Evolutionary conservation across 2,888 invertebrate species (phyloP), one percentile per base, ranked within the genome.

Genomic region (Drosophila mayaguana): DNA sequence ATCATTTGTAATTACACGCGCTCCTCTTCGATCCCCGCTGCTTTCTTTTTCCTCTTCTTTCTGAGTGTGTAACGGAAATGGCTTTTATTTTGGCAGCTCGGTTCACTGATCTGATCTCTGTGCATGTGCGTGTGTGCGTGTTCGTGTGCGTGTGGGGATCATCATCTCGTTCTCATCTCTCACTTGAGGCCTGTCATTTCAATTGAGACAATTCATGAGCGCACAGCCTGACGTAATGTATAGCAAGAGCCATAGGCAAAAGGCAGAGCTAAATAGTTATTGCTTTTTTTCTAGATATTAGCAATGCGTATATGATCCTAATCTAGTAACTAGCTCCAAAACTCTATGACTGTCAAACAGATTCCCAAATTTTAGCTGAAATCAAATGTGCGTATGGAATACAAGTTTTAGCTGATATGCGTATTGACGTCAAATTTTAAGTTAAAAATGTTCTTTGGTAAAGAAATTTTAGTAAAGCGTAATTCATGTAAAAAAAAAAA

Each of bases 1-100:
- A 84, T 84, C 84, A 84, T 83, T 69, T 83, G 80, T 83, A 85
- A 84, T 84, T 88, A 81, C 66, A 74, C 57, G 56, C 78, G 77
- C 25, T 61, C 51, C 63, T 48, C 57, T 40, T 63, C 54, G n/a
- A 22, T 50, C 2, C 36, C 55, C 12, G 3, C 32, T 72, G 53
- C 57, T 20, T 32, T 53, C 57, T 50, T 42, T 63, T 45, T 51
- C 43, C 51, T 57, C 60, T 61, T 25, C 46, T 16, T 11, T 45
- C 12, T 45, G 11, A 18, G n/a, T n/a, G 11, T 53, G 20, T 53
- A 84, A 84, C 87, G 83, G 88, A 83, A 87, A 87, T 87, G 70
- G 73, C 56, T 64, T 84, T 72, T 78, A 67, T 78, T 78, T 71
- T 63, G 67, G 78, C 71, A 63, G 71, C 63, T 32, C 57, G 45